These are phyloP conservation scores for Pygocentrus nattereri DNA, from an alignment of 2,797 vertebrate species.

Conservation along the genomic window DNA sequence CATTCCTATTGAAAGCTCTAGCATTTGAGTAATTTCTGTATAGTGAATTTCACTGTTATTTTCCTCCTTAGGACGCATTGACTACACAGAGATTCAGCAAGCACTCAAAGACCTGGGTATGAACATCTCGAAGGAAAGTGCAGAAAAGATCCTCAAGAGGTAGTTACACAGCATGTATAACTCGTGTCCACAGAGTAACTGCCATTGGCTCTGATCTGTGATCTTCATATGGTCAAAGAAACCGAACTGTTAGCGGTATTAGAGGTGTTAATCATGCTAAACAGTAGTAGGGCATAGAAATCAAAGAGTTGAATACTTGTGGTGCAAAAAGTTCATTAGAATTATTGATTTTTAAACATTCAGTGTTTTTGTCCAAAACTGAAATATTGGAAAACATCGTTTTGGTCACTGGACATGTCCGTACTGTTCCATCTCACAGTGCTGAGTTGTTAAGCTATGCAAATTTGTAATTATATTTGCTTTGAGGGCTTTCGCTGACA, in stretches of 20 bases:
- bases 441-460: neutral
- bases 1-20: neutral
- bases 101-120: slow-evolving; percentile 89
- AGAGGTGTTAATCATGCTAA: neutral
- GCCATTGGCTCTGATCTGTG: neutral
- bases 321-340: neutral
- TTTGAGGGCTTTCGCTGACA: neutral
- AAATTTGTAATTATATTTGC: neutral
- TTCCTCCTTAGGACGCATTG: slow-evolving; percentile 84
- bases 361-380: no score
- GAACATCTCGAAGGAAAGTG: slow-evolving; percentile 84
- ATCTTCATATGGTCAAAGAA: neutral
- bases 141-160: slow-evolving; percentile 92
- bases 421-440: neutral
- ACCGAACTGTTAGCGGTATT: neutral
- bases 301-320: neutral
- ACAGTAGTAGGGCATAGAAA: neutral
- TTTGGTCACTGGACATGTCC: neutral
- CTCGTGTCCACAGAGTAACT: neutral
- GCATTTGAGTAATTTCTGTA: neutral
- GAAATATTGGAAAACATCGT: no score
- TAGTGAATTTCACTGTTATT: neutral
- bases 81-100: slow-evolving; percentile 88
- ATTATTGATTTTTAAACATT: neutral
- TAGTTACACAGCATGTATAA: slow-evolving; percentile 52